Percentiles rank a stretch among this genome's conserved stretches.
phyloP scores from a whole-genome alignment of 2,113 vertebrate species.

The Cyanoliseus patagonus region DNA sequence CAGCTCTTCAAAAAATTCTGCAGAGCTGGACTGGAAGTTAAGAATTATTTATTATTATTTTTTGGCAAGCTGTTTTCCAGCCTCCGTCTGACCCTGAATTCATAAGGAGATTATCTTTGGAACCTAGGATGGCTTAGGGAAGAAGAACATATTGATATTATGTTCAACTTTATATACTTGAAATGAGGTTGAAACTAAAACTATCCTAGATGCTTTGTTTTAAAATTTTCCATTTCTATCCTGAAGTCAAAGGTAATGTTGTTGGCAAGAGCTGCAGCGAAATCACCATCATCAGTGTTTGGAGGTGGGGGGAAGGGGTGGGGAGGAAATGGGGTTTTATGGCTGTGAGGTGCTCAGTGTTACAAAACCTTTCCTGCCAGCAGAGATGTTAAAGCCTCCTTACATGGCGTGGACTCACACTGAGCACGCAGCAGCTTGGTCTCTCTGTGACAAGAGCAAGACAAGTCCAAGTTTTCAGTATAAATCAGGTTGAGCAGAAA shows the following conservation, averaged over 20 bases:
- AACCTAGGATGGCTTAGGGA: not conserved
- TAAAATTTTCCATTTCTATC: not conserved
- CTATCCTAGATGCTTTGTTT: not conserved
- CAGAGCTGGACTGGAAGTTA: not conserved
- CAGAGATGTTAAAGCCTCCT: not conserved
- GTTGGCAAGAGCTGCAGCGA: not conserved
- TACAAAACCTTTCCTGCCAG: not conserved
- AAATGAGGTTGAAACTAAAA: not conserved
- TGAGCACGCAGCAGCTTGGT: not conserved
- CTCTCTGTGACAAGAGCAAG: not conserved
- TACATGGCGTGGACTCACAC: too few species aligned
- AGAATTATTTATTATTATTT: not conserved
- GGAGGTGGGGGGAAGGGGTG: not conserved
- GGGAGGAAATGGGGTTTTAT: fast-evolving
- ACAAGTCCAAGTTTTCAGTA: not conserved
- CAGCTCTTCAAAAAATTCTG: not conserved
- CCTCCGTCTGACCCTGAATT: not conserved
- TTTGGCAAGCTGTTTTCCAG: slow-evolving; percentile 18
- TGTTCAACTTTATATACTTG: not conserved
- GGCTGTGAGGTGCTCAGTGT: not conserved
- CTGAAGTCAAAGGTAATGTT: not conserved
- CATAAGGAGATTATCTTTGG: slow-evolving; percentile 34
- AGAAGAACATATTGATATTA: not conserved
- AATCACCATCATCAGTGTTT: not conserved
- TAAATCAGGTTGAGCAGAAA: not conserved